Conservation (phyloP, 2,113 vertebrate genomes). For the Muntiacus muntjak region DNA sequence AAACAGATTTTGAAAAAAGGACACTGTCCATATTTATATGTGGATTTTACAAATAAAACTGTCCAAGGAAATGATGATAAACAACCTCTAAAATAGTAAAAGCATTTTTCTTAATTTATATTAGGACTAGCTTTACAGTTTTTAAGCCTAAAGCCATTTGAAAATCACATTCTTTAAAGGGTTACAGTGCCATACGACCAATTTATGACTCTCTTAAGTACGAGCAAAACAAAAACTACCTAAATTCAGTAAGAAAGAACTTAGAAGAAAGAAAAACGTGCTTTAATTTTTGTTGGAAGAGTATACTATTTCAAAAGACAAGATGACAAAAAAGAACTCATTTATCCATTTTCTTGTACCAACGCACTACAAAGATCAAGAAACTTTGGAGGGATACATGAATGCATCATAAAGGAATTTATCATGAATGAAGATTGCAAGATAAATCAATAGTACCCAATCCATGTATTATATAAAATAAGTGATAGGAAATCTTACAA, state of each 20-base stretch:
- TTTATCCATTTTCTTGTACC: constrained; percentile 15
- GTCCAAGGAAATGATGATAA: constrained; percentile 88
- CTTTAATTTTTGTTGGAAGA: constrained; percentile 4
- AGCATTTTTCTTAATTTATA: constrained; percentile 42
- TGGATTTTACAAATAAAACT: constrained; percentile 81
- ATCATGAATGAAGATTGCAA: constrained; percentile 8
- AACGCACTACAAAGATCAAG: constrained; percentile 24
- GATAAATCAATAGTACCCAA: constrained; percentile 31
- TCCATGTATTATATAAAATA: constrained; percentile 42
- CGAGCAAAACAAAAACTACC: constrained; percentile 43
- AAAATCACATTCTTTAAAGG: constrained; percentile 50
- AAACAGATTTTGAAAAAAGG: constrained; percentile 84
- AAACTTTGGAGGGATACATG: not conserved
- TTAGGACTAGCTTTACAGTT: constrained; percentile 19
- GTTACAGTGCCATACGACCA: constrained; percentile 43
- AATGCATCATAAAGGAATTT: constrained; percentile 12
- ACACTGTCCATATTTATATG: constrained; percentile 74
- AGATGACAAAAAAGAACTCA: constrained; percentile 16
- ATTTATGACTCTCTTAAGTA: constrained; percentile 33
- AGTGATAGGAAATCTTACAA: constrained; percentile 35
- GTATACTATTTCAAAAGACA: constrained; percentile 38
- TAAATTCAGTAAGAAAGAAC: constrained; percentile 24
- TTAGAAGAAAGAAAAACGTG: constrained; percentile 6
- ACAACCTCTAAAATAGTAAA: constrained; percentile 75
- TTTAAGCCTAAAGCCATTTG: constrained; percentile 50